A percentile compares a stretch with the other conserved stretches of the same genome.
These are phyloP conservation scores for Caradrina kadenii DNA, from an alignment of 2,888 invertebrate genomes.

Conservation along the genomic window DNA sequence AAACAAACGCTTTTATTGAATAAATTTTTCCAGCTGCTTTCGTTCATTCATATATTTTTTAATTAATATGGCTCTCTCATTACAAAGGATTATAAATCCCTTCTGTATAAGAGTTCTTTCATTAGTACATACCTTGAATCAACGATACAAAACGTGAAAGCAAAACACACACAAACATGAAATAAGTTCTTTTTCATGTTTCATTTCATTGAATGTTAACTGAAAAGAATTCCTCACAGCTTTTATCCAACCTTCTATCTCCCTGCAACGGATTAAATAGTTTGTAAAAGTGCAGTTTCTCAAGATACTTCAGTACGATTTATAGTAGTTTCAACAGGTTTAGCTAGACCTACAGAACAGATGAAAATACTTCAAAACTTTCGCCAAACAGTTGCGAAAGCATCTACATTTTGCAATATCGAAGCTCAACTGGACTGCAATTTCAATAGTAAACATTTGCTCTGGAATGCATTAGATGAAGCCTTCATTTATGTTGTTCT, in stretches of 20 bases:
- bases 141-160: not conserved
- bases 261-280: conserved; percentile 29
- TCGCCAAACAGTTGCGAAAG: conserved; percentile 23
- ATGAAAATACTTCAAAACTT: conserved; percentile 47
- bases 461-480: not conserved
- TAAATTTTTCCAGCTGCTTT: not conserved
- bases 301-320: conserved; percentile 23
- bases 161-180: not conserved
- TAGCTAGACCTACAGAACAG: conserved; percentile 10
- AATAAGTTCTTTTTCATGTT: not conserved
- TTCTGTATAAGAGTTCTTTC: not conserved
- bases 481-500: not conserved
- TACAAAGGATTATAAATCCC: not conserved
- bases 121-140: not conserved
- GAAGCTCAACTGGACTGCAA: conserved; percentile 5
- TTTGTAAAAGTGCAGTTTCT: conserved; percentile 27
- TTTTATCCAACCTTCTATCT: not conserved
- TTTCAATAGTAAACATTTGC: conserved; percentile 9
- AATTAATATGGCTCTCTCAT: not conserved
- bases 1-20: not conserved
- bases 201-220: not conserved
- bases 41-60: not conserved
- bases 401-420: conserved; percentile 9
- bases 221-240: conserved; percentile 16
- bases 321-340: conserved; percentile 22